phyloP scores from a whole-genome alignment of 2,888 invertebrate genomes.

The Schrankia costaestrigalis region DNA sequence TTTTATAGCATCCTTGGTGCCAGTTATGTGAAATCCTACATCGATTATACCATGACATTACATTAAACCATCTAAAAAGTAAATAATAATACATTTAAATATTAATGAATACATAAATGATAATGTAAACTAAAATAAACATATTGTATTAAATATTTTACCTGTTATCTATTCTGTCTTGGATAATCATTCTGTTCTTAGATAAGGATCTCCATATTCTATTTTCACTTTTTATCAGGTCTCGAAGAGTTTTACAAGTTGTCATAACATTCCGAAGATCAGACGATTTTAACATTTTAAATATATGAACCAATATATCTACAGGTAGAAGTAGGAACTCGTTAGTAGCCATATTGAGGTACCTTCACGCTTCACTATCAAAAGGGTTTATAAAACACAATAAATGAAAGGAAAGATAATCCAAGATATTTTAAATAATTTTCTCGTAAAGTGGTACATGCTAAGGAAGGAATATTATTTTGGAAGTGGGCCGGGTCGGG shows the following conservation, averaged over 20 bases:
- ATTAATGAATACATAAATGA: neutral
- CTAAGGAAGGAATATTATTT: too few species aligned
- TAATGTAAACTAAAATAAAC: neutral
- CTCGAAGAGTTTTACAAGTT: constrained; percentile 52
- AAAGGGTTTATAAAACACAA: too few species aligned
- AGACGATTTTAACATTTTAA: constrained; percentile 40
- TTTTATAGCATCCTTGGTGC: constrained; percentile 57
- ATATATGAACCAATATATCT: constrained; percentile 56
- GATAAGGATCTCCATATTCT: constrained; percentile 52
- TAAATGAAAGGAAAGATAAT: too few species aligned
- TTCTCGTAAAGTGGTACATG: too few species aligned
- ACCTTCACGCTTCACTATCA: too few species aligned
- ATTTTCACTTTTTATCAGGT: constrained; percentile 50
- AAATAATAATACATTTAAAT: neutral
- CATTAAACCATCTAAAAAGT: constrained; percentile 10
- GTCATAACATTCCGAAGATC: constrained; percentile 61
- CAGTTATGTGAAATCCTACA: constrained; percentile 64
- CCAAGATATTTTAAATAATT: too few species aligned
- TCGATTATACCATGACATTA: constrained; percentile 45
- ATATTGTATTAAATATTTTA: constrained; percentile 9
- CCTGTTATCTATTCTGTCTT: constrained; percentile 32
- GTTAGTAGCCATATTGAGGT: constrained; percentile 13
- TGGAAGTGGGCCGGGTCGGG: too few species aligned
- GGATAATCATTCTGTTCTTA: constrained; percentile 38
- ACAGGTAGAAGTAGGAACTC: constrained; percentile 43